phyloP scores from a whole-genome alignment of 30 jellyfish, hydroid and myxozoan genomes.

The Pelagia noctiluca region DNA sequence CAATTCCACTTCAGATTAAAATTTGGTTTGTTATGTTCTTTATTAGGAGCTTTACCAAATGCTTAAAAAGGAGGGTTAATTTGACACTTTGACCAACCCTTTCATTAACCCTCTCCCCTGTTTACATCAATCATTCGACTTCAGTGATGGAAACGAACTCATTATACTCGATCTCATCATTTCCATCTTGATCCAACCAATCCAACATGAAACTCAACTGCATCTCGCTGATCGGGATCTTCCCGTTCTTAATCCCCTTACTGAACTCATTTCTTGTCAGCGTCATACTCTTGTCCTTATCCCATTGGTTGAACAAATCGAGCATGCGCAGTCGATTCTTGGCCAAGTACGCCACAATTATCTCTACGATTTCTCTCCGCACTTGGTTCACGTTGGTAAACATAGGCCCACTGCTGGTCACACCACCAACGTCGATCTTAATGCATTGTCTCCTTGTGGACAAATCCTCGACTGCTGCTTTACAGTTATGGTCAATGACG shows the following conservation, averaged over 20 bases:
- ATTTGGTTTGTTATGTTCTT: too few relatives aligned
- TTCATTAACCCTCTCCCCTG: not conserved
- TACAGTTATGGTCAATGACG: conserved; percentile 43
- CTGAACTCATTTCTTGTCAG: conserved; percentile 78
- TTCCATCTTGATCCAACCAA: conserved; percentile 88
- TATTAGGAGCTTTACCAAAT: too few relatives aligned
- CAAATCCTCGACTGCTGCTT: conserved; percentile 65
- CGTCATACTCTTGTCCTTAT: conserved; percentile 81
- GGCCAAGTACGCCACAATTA: conserved; percentile 59
- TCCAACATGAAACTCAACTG: conserved; percentile 72
- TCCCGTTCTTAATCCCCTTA: conserved; percentile 67
- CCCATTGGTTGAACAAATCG: conserved; percentile 92
- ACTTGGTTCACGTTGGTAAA: conserved; percentile 52
- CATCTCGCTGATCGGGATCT: conserved; percentile 77
- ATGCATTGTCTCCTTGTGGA: conserved; percentile 17
- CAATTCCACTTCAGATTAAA: too few relatives aligned
- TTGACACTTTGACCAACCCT: not conserved
- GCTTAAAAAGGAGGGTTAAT: too few relatives aligned
- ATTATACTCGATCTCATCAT: conserved; percentile 79
- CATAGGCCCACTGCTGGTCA: conserved; percentile 62
- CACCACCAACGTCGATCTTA: conserved; percentile 69
- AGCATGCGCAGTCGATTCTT: conserved; percentile 86
- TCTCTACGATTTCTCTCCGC: conserved; percentile 75
- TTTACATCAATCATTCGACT: conserved; percentile 40
- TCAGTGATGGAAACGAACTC: conserved; percentile 87